Conservation (phyloP, 1,140 invertebrate genomes). For the Scaptomyza montana region DNA sequence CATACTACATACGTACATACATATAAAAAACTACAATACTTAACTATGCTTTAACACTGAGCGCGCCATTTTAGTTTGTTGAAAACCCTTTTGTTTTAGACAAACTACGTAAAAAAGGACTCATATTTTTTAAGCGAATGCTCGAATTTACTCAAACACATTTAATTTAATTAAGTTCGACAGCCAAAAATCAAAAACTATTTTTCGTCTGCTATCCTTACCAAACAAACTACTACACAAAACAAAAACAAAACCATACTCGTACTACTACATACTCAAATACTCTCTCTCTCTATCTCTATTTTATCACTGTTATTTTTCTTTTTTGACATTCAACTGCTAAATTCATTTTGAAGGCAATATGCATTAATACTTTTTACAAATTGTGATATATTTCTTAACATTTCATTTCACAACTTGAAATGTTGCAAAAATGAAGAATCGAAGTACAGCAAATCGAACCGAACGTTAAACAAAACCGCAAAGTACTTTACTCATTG, state of each 20-base stretch:
- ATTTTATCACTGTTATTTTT: conserved; percentile 46
- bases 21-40: conserved; percentile 39
- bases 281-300: neutral
- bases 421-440: conserved; percentile 69
- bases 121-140: conserved; percentile 46
- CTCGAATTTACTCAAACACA: conserved; percentile 60
- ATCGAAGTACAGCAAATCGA: conserved; percentile 53
- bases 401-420: conserved; percentile 75
- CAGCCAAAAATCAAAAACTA: conserved; percentile 70
- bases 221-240: conserved; percentile 24
- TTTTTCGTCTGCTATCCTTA: conserved; percentile 24
- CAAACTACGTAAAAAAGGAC: conserved; percentile 5
- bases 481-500: conserved; percentile 63
- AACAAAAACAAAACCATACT: neutral
- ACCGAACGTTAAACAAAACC: conserved; percentile 52
- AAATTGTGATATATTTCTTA: conserved; percentile 82
- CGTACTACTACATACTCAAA: conserved; percentile 24
- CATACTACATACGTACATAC: conserved; percentile 12
- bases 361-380: conserved; percentile 78
- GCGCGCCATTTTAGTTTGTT: conserved; percentile 35
- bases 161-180: conserved; percentile 43
- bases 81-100: conserved; percentile 13
- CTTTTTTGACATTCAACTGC: conserved; percentile 36
- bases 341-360: conserved; percentile 56
- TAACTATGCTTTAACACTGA: conserved; percentile 53